These are phyloP conservation scores for Labroides dimidiatus DNA, from an alignment of 2,797 vertebrate genomes.

Conservation along the genomic window DNA sequence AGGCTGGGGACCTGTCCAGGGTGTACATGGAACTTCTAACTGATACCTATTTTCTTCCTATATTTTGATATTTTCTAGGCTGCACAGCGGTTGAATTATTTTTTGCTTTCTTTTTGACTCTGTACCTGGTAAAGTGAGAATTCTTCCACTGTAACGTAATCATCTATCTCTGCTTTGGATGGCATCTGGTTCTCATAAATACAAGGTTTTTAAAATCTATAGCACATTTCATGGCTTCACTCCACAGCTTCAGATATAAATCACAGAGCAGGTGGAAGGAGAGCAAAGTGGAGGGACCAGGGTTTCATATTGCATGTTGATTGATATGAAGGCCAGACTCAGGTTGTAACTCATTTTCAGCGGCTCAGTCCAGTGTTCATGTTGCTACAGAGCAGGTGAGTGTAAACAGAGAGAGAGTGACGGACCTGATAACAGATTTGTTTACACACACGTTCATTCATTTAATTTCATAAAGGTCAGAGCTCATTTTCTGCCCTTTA, in stretches of 20 bases:
- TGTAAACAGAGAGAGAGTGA: slow-evolving; percentile 12
- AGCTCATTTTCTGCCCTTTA: slow-evolving; percentile 1
- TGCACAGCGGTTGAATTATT: background rate
- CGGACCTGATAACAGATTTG: background rate
- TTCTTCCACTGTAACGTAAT: background rate
- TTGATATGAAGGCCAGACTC: slow-evolving; percentile 4
- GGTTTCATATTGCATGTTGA: background rate
- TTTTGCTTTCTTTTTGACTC: background rate
- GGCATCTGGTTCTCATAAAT: slow-evolving; percentile 6
- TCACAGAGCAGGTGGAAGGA: background rate
- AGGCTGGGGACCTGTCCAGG: too few species aligned
- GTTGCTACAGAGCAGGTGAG: background rate
- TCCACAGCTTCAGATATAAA: background rate
- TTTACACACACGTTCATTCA: background rate
- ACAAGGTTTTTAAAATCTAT: background rate
- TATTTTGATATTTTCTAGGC: too few species aligned
- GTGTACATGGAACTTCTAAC: too few species aligned
- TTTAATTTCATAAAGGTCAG: slow-evolving; percentile 7
- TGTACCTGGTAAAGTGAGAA: background rate
- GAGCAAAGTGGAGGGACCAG: background rate
- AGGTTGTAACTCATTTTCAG: slow-evolving; percentile 2
- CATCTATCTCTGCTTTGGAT: background rate
- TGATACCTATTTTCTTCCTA: too few species aligned
- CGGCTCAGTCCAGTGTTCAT: background rate
- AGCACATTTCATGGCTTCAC: background rate